Percentiles rank a stretch among this genome's conserved stretches.
These are phyloP conservation scores for Rhinoderma darwinii DNA, from an alignment of 2,113 vertebrate genomes.

Conservation along the genomic window DNA sequence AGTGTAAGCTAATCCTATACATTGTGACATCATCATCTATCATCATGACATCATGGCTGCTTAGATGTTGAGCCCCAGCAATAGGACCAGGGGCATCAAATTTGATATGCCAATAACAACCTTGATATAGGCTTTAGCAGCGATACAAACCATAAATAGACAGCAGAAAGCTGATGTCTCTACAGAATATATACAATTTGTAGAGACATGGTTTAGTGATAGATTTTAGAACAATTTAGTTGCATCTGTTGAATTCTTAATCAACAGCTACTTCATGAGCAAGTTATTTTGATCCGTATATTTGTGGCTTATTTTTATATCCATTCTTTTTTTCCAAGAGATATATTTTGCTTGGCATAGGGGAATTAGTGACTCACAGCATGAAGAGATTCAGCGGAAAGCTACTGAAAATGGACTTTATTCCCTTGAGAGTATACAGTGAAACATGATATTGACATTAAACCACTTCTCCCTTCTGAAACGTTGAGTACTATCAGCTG, in stretches of 20 bases:
- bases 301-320: constrained; percentile 81
- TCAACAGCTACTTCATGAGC: constrained; percentile 75
- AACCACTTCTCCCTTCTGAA: constrained; percentile 31
- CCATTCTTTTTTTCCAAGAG: constrained; percentile 77
- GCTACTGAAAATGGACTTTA: constrained; percentile 84
- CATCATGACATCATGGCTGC: background rate
- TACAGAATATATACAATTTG: background rate
- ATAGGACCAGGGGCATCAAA: background rate
- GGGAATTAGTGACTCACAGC: constrained; percentile 77
- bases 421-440: constrained; percentile 66
- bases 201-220: background rate
- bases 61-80: background rate
- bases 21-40: no score
- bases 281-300: constrained; percentile 74
- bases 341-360: constrained; percentile 84
- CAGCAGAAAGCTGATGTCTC: background rate
- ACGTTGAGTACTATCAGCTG: background rate
- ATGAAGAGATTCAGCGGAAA: constrained; percentile 81
- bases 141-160: background rate
- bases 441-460: constrained; percentile 53
- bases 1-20: no score
- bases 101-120: background rate
- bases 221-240: constrained; percentile 20
- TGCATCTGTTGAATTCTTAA: constrained; percentile 66
- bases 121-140: background rate